Conservation (phyloP, 2,888 invertebrate genomes). For the Prostheceraeus crozeri region DNA sequence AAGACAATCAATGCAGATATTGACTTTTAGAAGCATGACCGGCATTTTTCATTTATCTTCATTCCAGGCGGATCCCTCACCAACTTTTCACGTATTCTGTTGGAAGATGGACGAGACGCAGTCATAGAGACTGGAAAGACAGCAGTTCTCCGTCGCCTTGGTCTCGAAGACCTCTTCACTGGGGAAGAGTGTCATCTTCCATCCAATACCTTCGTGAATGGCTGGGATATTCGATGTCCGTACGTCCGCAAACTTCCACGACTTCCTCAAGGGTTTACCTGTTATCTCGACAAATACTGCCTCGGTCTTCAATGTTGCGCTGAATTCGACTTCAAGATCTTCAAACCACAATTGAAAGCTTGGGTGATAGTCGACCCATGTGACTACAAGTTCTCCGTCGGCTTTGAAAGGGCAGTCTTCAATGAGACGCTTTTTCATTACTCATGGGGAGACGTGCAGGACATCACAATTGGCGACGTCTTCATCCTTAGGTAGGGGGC, state of each 20-base stretch:
- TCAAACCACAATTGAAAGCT: slow-evolving; percentile 35
- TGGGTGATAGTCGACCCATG: slow-evolving; percentile 43
- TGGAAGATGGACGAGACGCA: slow-evolving; percentile 28
- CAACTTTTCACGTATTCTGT: slow-evolving; percentile 18
- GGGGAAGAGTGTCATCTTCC: slow-evolving; percentile 6
- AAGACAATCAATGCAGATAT: too few relatives aligned
- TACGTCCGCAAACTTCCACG: slow-evolving; percentile 41
- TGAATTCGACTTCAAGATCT: slow-evolving; percentile 36
- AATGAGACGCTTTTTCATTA: slow-evolving; percentile 39
- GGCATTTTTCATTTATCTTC: neutral
- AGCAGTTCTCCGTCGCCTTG: slow-evolving; percentile 40
- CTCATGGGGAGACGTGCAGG: slow-evolving; percentile 39
- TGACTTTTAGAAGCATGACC: too few relatives aligned
- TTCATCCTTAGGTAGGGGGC: slow-evolving; percentile 15
- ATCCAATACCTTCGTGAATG: slow-evolving; percentile 26
- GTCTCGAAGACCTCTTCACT: slow-evolving; percentile 16
- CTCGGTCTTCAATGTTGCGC: slow-evolving; percentile 41
- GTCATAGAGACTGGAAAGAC: slow-evolving; percentile 39
- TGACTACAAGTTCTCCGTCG: slow-evolving; percentile 39
- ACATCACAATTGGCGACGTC: neutral
- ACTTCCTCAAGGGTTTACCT: slow-evolving; percentile 39
- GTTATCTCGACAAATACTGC: slow-evolving; percentile 41
- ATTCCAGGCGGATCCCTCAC: slow-evolving; percentile 13
- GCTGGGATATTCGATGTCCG: slow-evolving; percentile 38
- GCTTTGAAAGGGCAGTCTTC: slow-evolving; percentile 39